A percentile compares a stretch with the other conserved stretches of the same genome.
These are phyloP conservation scores for Macroteleia sp. DNA, from an alignment of 2,888 invertebrate genomes.

Conservation along the genomic window DNA sequence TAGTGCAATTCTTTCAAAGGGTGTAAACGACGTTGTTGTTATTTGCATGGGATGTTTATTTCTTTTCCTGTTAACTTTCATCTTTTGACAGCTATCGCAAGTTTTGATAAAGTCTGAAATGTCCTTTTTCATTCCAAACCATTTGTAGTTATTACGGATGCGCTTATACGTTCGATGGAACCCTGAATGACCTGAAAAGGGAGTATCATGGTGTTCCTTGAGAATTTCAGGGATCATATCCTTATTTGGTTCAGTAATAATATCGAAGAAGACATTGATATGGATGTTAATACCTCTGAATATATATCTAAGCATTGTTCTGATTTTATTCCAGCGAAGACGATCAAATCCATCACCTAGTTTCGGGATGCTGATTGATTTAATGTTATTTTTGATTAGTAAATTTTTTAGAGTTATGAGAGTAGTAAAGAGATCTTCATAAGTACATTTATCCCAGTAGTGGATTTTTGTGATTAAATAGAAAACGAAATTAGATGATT, in stretches of 20 bases:
- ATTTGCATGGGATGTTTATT: constrained; percentile 73
- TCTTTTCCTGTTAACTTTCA: constrained; percentile 69
- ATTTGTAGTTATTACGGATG: constrained; percentile 62
- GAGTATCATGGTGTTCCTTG: constrained; percentile 19
- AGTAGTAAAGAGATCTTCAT: background rate
- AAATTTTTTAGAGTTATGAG: background rate
- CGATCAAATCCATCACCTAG: constrained; percentile 6
- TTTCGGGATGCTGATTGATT: constrained; percentile 5
- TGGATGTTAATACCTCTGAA: background rate
- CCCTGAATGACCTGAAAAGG: background rate
- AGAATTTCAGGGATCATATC: constrained; percentile 7
- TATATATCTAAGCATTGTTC: background rate
- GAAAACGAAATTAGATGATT: background rate
- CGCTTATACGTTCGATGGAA: constrained; percentile 25
- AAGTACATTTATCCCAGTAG: background rate
- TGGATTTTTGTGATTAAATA: background rate
- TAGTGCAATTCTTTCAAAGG: constrained; percentile 70
- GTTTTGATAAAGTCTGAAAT: constrained; percentile 63
- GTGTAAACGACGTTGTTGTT: constrained; percentile 68
- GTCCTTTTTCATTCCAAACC: constrained; percentile 66
- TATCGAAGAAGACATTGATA: background rate
- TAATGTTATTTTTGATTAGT: background rate
- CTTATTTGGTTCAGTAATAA: constrained; percentile 1
- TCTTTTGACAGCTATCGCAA: constrained; percentile 74
- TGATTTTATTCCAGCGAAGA: constrained; percentile 2